Evolutionary conservation across 2,797 vertebrate species (phyloP).

Genomic region (Octomys mimax): DNA sequence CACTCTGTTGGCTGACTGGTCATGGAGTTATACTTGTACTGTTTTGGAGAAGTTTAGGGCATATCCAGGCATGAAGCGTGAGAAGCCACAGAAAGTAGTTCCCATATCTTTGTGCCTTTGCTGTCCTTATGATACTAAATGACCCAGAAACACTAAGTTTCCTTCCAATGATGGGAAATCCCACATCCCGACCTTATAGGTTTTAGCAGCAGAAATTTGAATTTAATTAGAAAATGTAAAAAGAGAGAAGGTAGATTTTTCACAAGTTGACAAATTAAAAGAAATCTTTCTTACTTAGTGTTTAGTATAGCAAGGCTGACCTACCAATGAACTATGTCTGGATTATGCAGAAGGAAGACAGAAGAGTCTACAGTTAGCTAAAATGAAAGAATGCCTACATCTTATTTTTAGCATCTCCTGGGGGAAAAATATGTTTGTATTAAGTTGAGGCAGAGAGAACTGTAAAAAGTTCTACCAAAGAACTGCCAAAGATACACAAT

Average conservation of each 20-base stretch:
- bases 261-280: not conserved
- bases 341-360: not conserved
- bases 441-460: not conserved
- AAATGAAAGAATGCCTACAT: not conserved
- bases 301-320: not conserved
- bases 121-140: not conserved
- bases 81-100: not conserved
- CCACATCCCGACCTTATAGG: not conserved
- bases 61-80: not conserved
- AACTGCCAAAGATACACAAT: not conserved
- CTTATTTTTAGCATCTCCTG: not conserved
- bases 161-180: not conserved
- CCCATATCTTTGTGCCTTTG: not conserved
- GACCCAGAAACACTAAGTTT: not conserved
- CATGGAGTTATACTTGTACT: not conserved
- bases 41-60: not conserved
- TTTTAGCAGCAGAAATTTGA: slow-evolving; percentile 49
- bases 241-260: slow-evolving; percentile 6
- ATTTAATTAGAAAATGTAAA: slow-evolving; percentile 42
- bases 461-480: not conserved
- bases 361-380: not conserved
- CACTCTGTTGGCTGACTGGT: not conserved
- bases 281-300: not conserved
- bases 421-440: not conserved
- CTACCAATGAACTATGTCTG: not conserved